phyloP scores from a whole-genome alignment of 2,888 invertebrate genomes.

The Apodemia mormo region DNA sequence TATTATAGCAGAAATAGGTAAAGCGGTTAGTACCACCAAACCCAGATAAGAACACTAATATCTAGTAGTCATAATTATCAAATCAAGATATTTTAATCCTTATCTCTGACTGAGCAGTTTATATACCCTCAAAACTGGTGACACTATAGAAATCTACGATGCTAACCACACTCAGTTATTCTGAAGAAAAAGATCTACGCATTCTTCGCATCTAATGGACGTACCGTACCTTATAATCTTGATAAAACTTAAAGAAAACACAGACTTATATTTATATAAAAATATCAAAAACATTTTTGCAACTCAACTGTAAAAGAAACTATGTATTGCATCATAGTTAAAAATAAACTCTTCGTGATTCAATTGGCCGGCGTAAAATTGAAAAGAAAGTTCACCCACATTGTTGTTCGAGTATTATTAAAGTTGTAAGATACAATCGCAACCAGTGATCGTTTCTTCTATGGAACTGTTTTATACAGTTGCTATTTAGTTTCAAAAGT shows the following conservation, averaged over 20 bases:
- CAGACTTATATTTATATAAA: not conserved
- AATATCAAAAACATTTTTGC: not conserved
- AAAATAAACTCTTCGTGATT: conserved; percentile 7
- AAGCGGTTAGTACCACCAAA: too few relatives aligned
- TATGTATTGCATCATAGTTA: not conserved
- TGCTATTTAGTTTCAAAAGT: not conserved
- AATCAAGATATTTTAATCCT: too few relatives aligned
- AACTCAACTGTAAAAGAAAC: not conserved
- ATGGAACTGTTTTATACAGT: not conserved
- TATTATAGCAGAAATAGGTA: too few relatives aligned
- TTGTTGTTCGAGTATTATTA: conserved; percentile 6
- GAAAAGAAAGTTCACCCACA: conserved; percentile 16
- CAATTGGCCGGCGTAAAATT: conserved; percentile 10
- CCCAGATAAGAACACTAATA: too few relatives aligned
- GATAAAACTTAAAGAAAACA: not conserved
- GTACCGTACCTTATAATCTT: not conserved
- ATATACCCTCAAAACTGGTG: not conserved
- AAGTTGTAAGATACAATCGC: not conserved
- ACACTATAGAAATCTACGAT: not conserved
- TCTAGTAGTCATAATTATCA: too few relatives aligned
- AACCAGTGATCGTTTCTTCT: not conserved
- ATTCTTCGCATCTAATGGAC: too few relatives aligned
- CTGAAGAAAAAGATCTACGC: not conserved
- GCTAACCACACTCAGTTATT: not conserved
- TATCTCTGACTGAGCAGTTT: too few relatives aligned